phyloP scores from a whole-genome alignment of 2,888 invertebrate genomes.

The Slavum lentiscoides region DNA sequence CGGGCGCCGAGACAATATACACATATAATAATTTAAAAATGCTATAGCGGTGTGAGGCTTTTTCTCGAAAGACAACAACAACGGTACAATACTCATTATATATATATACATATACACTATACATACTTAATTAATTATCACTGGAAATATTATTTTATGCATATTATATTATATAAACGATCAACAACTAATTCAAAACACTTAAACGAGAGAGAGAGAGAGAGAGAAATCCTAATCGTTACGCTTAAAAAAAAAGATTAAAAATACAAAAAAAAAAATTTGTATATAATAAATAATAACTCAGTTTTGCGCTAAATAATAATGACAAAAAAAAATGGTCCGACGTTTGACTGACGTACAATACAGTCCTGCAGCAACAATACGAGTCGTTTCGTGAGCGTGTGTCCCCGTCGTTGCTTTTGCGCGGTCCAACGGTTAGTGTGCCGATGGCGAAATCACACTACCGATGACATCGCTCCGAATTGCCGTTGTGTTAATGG shows the following conservation, averaged over 20 bases:
- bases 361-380: not conserved
- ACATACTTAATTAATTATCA: conserved; percentile 42
- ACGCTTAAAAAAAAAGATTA: conserved; percentile 6
- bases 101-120: not conserved
- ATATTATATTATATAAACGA: conserved; percentile 24
- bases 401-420: too few relatives aligned
- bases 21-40: too few relatives aligned
- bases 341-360: conserved; percentile 5
- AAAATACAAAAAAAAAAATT: conserved; percentile 4
- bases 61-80: not conserved
- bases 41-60: not conserved
- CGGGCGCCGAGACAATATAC: too few relatives aligned
- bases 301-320: conserved; percentile 23
- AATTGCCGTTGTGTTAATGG: too few relatives aligned
- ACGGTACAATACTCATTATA: not conserved
- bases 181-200: conserved; percentile 43
- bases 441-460: too few relatives aligned
- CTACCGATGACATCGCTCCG: too few relatives aligned
- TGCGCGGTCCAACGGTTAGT: too few relatives aligned
- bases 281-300: conserved; percentile 2
- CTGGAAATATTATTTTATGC: conserved; percentile 23
- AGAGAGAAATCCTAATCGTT: conserved; percentile 15
- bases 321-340: conserved; percentile 10
- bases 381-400: not conserved
- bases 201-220: conserved; percentile 7